These are phyloP conservation scores for Tachysurus fulvidraco DNA, from an alignment of 2,113 vertebrate species.

Conservation along the genomic window DNA sequence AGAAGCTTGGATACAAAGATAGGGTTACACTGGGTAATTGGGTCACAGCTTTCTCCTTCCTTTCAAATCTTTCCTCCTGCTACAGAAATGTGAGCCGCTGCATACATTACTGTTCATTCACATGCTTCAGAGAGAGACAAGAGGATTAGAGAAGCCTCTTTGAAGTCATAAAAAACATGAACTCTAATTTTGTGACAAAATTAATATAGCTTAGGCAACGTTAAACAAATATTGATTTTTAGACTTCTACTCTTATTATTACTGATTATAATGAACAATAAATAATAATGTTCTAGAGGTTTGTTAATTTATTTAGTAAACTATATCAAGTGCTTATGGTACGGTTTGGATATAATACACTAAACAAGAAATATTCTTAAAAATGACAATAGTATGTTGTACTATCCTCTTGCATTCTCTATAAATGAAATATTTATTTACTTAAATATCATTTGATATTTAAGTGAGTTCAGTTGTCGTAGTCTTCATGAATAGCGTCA, in stretches of 20 bases:
- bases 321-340: background rate
- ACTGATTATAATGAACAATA: background rate
- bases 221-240: background rate
- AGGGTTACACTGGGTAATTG: constrained; percentile 16
- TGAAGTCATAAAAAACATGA: background rate
- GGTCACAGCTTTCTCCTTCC: background rate
- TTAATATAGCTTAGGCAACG: background rate
- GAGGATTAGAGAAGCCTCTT: constrained; percentile 1
- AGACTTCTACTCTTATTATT: background rate
- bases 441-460: background rate
- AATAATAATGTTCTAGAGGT: background rate
- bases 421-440: no score
- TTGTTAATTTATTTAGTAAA: background rate
- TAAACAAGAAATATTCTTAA: background rate
- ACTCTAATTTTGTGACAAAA: background rate
- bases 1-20: background rate
- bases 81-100: constrained; percentile 5
- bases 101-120: background rate
- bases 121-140: background rate
- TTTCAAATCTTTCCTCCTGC: background rate
- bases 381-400: background rate
- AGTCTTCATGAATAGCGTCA: background rate
- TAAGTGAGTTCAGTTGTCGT: background rate
- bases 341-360: background rate
- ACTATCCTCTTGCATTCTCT: background rate